Base-by-base conservation (phyloP, 2,797 vertebrate species). In the Sebastiscus tertius region DNA sequence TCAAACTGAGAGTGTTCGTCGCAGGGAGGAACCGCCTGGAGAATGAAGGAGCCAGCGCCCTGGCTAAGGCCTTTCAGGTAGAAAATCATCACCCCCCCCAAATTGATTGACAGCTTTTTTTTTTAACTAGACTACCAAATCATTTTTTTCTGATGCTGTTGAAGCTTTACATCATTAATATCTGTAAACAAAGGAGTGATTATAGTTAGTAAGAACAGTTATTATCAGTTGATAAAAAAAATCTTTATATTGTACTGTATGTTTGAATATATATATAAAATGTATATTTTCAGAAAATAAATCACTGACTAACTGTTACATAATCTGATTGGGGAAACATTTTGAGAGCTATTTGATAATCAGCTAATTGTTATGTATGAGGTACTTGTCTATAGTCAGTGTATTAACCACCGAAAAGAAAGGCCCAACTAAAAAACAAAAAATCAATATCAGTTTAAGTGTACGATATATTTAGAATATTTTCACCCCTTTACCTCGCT, bases 1-100 rank as follows among this genome's bases (percentile, higher is more conserved):
- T 99, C 76, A 94, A 89, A 80, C 95, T 99, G 66, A 97, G 96
- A 87, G 90, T 99, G 65, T 99, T 99, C 61, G 89, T 99, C 39
- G 98, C 98, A 14, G 98, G 98, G 86, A 97, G 98, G 84, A 99
- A 99, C 88, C 97, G 98, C 3, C 94, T 99, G 81, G 98, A 99
- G 91, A 99, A 99, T 0, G 98, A 99, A 46, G 98, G 98, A 39
- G 97, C 98, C 71, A 95, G 94, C 1, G 97, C 98, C 1, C 93
- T 99, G 83, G 98, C 98, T 59, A 97, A 97, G 65, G 98, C 98
- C 58, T 99, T 99, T 52, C 96, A 96, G 95, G 98, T 99, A 90
- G 5, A 29, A 29, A 62, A 56, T 7, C 42, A 65, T 34, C 12
- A 8, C 46, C 13, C 7, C 4, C 2, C 42, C 9, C 16, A 14